Evolutionary conservation across 2,113 vertebrate species (phyloP).

Genomic region (Melanotaenia duboulayi): DNA sequence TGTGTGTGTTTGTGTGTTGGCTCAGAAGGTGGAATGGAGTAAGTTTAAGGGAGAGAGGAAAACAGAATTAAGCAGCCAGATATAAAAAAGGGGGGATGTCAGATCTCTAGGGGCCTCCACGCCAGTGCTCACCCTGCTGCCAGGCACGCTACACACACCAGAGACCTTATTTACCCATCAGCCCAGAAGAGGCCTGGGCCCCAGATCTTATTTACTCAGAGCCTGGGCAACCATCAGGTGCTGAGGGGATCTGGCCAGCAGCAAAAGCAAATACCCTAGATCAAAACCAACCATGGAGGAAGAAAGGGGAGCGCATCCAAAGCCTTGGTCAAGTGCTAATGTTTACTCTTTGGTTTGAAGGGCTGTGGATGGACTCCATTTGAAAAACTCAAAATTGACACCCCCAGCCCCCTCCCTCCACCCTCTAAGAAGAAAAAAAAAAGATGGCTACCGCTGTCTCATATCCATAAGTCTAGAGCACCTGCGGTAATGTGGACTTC

Average conservation of each 20-base stretch:
- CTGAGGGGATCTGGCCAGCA: conserved; percentile 80
- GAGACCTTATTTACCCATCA: conserved; percentile 85
- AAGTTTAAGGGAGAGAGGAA: conserved; percentile 62
- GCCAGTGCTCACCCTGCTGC: conserved; percentile 79
- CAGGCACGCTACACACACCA: conserved; percentile 79
- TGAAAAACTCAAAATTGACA: conserved; percentile 78
- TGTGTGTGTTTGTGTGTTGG: conserved; percentile 24
- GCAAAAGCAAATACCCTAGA: conserved; percentile 83
- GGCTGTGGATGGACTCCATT: conserved; percentile 77
- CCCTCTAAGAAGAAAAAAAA: conserved; percentile 22
- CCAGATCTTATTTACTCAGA: conserved; percentile 82
- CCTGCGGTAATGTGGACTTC: conserved; percentile 70
- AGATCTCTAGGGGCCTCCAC: conserved; percentile 73
- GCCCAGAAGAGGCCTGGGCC: conserved; percentile 73
- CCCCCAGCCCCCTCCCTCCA: conserved; percentile 34
- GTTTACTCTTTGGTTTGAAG: conserved; percentile 83
- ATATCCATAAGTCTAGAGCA: conserved; percentile 68
- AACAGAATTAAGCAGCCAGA: conserved; percentile 71
- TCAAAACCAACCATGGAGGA: conserved; percentile 78
- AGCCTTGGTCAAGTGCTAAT: conserved; percentile 82
- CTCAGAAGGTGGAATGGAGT: conserved; percentile 30
- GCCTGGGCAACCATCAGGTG: conserved; percentile 78
- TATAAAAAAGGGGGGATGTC: conserved; percentile 62
- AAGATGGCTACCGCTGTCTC: conserved; percentile 64
- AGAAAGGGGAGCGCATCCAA: conserved; percentile 74